phyloP scores from a whole-genome alignment of 64 coral and sea anemone species.

The Dendronephthya gigantea region DNA sequence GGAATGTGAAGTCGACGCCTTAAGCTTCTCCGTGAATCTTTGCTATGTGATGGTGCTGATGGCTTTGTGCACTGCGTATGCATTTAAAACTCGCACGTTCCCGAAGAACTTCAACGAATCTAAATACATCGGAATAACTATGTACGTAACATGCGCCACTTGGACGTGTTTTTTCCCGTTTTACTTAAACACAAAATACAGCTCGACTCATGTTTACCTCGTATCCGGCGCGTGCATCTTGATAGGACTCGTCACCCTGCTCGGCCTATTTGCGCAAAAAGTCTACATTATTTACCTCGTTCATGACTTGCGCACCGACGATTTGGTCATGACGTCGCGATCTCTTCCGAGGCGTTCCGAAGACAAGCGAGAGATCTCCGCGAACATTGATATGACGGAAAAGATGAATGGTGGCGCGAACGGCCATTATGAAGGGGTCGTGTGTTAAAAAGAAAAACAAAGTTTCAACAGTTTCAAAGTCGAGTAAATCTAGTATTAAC shows the following conservation, averaged over 20 bases:
- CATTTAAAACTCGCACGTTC: slow-evolving; percentile 39
- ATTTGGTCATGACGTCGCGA: background rate
- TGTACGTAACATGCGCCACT: slow-evolving; percentile 35
- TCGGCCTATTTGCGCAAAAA: background rate
- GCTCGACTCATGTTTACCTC: background rate
- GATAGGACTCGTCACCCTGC: background rate
- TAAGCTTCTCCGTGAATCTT: slow-evolving; percentile 26
- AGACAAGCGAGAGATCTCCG: background rate
- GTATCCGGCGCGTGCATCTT: background rate
- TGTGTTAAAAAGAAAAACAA: background rate
- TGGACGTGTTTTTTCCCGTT: slow-evolving; percentile 36
- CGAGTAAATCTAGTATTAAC: too few species aligned
- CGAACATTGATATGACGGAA: background rate
- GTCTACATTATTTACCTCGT: background rate
- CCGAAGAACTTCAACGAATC: slow-evolving; percentile 50
- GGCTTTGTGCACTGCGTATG: slow-evolving; percentile 23
- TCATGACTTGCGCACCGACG: background rate
- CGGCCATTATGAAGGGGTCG: background rate
- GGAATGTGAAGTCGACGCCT: slow-evolving; percentile 11
- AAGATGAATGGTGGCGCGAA: background rate
- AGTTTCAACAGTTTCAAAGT: too few species aligned
- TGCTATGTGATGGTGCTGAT: slow-evolving; percentile 28
- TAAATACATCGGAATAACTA: slow-evolving; percentile 42
- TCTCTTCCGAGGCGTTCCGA: background rate
- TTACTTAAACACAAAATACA: slow-evolving; percentile 35